phyloP scores from a whole-genome alignment of 2,113 vertebrate genomes.

The Platichthys flesus region DNA sequence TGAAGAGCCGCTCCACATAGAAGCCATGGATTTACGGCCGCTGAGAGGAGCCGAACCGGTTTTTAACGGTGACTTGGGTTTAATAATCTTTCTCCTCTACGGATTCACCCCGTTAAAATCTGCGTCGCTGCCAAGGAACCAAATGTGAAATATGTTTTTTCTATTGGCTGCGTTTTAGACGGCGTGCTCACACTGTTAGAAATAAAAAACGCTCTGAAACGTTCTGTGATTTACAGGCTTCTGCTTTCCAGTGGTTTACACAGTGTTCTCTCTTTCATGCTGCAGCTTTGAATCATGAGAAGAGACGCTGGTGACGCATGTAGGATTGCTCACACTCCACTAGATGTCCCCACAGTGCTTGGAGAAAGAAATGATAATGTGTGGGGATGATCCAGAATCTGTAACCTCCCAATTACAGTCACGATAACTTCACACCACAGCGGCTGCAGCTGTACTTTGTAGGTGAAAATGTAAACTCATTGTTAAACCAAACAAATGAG shows the following conservation, averaged over 20 bases:
- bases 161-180: background rate
- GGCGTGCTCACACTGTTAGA: conserved; percentile 3
- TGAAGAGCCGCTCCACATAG: conserved; percentile 49
- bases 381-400: no score
- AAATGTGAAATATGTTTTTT: conserved; percentile 28
- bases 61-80: conserved; percentile 59
- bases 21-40: conserved; percentile 44
- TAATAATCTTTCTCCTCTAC: conserved; percentile 40
- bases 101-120: conserved; percentile 39
- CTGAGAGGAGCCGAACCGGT: conserved; percentile 20
- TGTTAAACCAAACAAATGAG: conserved; percentile 9
- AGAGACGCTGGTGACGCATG: background rate
- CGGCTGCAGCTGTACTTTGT: background rate
- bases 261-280: conserved; percentile 13
- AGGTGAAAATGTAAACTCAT: background rate
- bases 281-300: background rate
- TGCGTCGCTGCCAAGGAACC: conserved; percentile 30
- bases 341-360: conserved; percentile 66
- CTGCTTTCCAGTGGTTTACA: conserved; percentile 21
- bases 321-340: conserved; percentile 39
- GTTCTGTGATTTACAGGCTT: background rate
- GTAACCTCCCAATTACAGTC: background rate
- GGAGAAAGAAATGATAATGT: background rate
- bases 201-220: background rate
- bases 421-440: background rate